phyloP scores from a whole-genome alignment of 2,113 vertebrate species.

The Syngnathus typhle region DNA sequence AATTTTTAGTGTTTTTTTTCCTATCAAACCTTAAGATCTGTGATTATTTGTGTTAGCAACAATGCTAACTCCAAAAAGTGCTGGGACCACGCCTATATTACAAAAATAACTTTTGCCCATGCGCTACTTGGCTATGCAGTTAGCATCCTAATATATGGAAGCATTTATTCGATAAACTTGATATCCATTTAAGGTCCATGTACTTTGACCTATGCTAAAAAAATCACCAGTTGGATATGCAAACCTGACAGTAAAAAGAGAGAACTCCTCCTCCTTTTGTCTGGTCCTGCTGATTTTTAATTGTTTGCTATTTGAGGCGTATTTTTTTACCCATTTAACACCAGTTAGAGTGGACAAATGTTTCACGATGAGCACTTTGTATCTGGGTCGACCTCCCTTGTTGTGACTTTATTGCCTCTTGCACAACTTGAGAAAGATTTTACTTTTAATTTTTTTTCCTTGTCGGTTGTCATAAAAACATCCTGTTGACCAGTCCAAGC shows the following conservation, averaged over 20 bases:
- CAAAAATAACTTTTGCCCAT: not conserved
- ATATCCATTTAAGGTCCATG: not conserved
- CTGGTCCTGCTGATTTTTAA: not conserved
- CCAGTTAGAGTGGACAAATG: not conserved
- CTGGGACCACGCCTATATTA: not conserved
- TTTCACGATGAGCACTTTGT: not conserved
- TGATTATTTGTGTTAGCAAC: not conserved
- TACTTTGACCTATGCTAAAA: not conserved
- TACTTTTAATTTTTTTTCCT: not conserved
- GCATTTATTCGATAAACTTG: not conserved
- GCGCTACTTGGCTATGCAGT: conserved; percentile 1
- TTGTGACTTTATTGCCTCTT: not conserved
- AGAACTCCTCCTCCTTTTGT: not conserved
- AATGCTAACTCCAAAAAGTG: not conserved
- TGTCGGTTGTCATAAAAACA: conserved; percentile 8
- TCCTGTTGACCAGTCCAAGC: conserved; percentile 34
- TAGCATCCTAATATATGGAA: not conserved
- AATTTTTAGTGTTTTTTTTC: not conserved
- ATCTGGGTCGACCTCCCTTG: not conserved
- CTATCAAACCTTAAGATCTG: not conserved
- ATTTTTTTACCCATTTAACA: not conserved
- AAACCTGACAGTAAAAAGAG: not conserved
- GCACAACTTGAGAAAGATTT: conserved; percentile 11
- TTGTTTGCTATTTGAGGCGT: not conserved
- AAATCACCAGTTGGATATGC: not conserved